These are phyloP conservation scores for Anarhynchus alexandrinus DNA, from an alignment of 2,113 vertebrate genomes.

Conservation along the genomic window DNA sequence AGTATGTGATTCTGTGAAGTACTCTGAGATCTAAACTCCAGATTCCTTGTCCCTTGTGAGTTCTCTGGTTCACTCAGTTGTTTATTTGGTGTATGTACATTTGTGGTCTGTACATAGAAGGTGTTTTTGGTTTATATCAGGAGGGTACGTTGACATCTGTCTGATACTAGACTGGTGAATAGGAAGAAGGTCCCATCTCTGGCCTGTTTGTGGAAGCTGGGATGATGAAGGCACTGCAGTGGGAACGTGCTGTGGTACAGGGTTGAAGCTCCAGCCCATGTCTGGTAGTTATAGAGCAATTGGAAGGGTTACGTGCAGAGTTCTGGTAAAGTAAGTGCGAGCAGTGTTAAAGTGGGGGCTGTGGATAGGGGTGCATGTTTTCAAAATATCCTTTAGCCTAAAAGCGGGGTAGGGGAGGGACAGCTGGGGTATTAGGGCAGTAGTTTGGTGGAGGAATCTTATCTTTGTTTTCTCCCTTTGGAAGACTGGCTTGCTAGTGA, in stretches of 20 bases:
- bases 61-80: not conserved
- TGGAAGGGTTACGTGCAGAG: constrained; percentile 65
- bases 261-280: constrained; percentile 67
- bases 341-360: not conserved
- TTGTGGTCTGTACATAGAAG: constrained; percentile 59
- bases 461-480: constrained; percentile 41
- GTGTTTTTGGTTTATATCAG: constrained; percentile 68
- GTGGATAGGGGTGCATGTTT: constrained; percentile 41
- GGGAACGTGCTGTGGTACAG: constrained; percentile 59
- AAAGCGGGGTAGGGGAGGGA: not conserved
- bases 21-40: not conserved
- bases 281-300: constrained; percentile 67
- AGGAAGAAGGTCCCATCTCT: constrained; percentile 67
- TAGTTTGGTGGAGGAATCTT: constrained; percentile 25
- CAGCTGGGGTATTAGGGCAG: not conserved
- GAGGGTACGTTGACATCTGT: constrained; percentile 63
- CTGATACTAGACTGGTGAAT: constrained; percentile 66
- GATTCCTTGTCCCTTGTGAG: constrained; percentile 21
- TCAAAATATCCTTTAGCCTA: not conserved
- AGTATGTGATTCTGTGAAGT: constrained; percentile 1
- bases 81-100: constrained; percentile 48
- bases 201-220: constrained; percentile 65
- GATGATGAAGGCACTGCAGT: constrained; percentile 67
- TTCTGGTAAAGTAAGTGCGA: constrained; percentile 67
- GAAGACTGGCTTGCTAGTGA: constrained; percentile 40